Evolutionary conservation across 1,140 invertebrate genomes (phyloP), one percentile per base, ranked within the genome.

Genomic region (Platyura marginata): DNA sequence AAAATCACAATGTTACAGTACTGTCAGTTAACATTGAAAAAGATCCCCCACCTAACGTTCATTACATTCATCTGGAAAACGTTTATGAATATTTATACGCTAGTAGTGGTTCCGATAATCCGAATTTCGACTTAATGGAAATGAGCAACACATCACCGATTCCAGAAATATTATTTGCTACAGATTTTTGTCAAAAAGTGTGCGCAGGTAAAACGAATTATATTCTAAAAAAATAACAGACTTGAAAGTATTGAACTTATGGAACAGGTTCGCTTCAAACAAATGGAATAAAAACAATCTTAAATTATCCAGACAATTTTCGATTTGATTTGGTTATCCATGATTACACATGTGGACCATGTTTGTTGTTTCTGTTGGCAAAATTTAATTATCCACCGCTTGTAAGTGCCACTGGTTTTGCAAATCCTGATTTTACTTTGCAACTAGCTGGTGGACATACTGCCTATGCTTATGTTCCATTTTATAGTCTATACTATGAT

Each of bases 1-100:
- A 57, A 22, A 73, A 72, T 5, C 74, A 77, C 46, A 55, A 71
- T 22, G 62, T 77, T 3, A 71, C 71, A 2, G 52, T 75, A 0
- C 50, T 72, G 1, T 71, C 66, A 40, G 49, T 65, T 15, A 21
- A 23, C 15, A 34, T 36, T 10, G 33, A 21, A 6, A 15, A 36
- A 23, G 23, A 43, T 22, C n/a, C 33, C 2, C 18, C 21, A 1
- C 10, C 13, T 11, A 23, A 23, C 13, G 16, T 43, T 16, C 33
- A 43, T 22, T 37, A 43, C 8, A 43, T 43, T 36, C 33, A 22
- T 22, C 16, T 43, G 11, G 42, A 43, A 22, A 4, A 25, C 3
- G 19, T n/a, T 18, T 36, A 43, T 25, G 20, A 20, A 2, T 32
- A 22, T 10, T n/a, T n/a, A n/a, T n/a, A n/a, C n/a, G n/a, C n/a